Evolutionary conservation across 1,140 invertebrate species (phyloP).

Genomic region (Scaptomyza pallida): DNA sequence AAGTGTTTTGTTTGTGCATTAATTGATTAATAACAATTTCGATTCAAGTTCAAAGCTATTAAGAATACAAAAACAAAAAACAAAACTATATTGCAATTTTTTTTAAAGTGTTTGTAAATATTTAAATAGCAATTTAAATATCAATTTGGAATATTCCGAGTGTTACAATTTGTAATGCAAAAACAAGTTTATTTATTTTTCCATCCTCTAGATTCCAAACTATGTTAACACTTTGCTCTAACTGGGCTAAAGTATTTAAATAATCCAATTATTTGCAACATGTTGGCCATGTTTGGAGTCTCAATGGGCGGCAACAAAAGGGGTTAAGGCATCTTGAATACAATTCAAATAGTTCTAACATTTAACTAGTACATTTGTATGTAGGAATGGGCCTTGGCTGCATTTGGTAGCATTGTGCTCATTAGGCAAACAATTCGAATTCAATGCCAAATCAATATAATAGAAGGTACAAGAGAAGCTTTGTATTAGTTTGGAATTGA

Average conservation of each 20-base stretch:
- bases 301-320: background rate
- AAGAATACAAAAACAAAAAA: slow-evolving; percentile 6
- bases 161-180: too few species aligned
- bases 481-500: slow-evolving; percentile 2
- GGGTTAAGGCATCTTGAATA: slow-evolving; percentile 7
- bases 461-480: background rate
- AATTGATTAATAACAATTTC: slow-evolving; percentile 71
- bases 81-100: too few species aligned
- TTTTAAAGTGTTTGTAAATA: background rate
- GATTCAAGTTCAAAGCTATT: slow-evolving; percentile 72
- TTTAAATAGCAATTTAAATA: background rate
- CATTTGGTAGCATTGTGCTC: slow-evolving; percentile 9
- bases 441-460: too few species aligned
- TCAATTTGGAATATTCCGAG: background rate
- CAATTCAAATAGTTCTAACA: slow-evolving; percentile 6
- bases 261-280: slow-evolving; percentile 7
- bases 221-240: too few species aligned
- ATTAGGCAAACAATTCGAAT: slow-evolving; percentile 4
- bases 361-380: slow-evolving; percentile 30
- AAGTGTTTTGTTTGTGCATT: slow-evolving; percentile 45
- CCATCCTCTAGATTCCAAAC: too few species aligned
- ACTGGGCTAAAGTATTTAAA: background rate
- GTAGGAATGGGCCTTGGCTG: background rate
- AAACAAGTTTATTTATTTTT: too few species aligned
- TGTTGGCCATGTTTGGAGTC: slow-evolving; percentile 13